Evolutionary conservation across 2,113 vertebrate species (phyloP).

Genomic region (Cyphomyrus discorhynchus): DNA sequence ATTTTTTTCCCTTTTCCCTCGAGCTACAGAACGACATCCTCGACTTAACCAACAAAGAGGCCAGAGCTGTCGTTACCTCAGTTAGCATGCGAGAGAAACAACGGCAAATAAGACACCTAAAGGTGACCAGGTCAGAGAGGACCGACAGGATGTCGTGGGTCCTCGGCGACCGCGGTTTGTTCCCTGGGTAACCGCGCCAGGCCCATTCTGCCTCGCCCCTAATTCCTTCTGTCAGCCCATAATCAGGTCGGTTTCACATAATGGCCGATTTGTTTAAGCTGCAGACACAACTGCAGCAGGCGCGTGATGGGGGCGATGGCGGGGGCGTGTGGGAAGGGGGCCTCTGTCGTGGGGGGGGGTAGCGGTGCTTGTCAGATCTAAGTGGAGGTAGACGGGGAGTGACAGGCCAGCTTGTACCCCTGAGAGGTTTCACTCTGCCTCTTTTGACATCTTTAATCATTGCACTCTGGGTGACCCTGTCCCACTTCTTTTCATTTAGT

Average conservation of each 20-base stretch:
- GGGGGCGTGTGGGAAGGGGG: background rate
- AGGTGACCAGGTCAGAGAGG: background rate
- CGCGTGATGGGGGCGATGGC: constrained; percentile 56
- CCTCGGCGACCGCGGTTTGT: constrained; percentile 31
- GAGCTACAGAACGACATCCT: background rate
- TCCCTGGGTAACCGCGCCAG: constrained; percentile 36
- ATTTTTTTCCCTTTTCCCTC: background rate
- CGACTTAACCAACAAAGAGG: background rate
- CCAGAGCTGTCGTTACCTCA: background rate
- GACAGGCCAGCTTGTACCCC: constrained; percentile 82
- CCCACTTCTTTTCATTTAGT: constrained; percentile 61
- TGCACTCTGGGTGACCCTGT: constrained; percentile 81
- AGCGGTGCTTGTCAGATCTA: constrained; percentile 62
- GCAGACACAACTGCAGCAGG: constrained; percentile 75
- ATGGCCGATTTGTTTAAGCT: constrained; percentile 82
- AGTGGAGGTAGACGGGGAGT: constrained; percentile 67
- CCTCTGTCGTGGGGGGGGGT: constrained; percentile 29
- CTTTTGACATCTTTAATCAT: constrained; percentile 78
- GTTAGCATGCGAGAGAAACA: background rate
- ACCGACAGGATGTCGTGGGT: background rate
- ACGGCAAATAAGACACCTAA: background rate
- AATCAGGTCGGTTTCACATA: constrained; percentile 95
- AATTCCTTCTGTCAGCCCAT: constrained; percentile 78
- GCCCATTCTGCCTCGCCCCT: constrained; percentile 50
- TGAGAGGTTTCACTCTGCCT: constrained; percentile 75